Base-by-base conservation (phyloP, 2,797 vertebrate species). In the Danio tinwini region DNA sequence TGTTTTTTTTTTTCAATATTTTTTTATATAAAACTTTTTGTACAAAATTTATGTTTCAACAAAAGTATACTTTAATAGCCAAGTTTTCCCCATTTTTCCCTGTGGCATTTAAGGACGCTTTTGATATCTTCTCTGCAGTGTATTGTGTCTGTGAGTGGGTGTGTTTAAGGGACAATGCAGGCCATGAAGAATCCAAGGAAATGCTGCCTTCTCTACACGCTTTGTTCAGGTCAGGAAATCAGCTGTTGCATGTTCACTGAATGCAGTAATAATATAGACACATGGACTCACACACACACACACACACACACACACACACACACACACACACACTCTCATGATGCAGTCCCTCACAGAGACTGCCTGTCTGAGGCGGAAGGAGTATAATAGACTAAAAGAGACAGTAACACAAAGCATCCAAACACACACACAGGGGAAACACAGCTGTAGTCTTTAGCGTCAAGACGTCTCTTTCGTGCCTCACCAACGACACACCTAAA, bases 151-250 rank as follows among this genome's bases (percentile, higher is more conserved):
- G 29, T 29, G 29, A 29, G 29, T 29, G 29, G 29, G 29, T 56
- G 29, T 55, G n/a, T 45, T 13, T 73, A 58, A 82, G 73, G 50
- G 65, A 70, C 61, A 14, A 52, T 59, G 76, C 42, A 44, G 62
- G 17, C 70, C 16, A 10, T 71, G 68, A 82, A 86, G 67, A 84
- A 84, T 82, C 77, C 11, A 52, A 84, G 85, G 85, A 86, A 86
- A 86, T 44, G 85, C 74, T 45, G 42, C 39, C 44, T 71, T 76
- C 70, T 69, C 58, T 14, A 7, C 1, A 55, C 0, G 7, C 67
- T 76, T 74, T 82, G 80, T 71, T 81, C 78, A 79, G 58, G 67
- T 64, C 78, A 84, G 85, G 85, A 86, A 84, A 84, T 84, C 85
- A 84, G 83, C 83, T 81, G 83, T 74, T 81, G 65, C 53, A 29